A percentile compares a stretch with the other conserved stretches of the same genome.
Evolutionary conservation across 1,140 invertebrate species (phyloP).

Genomic region (Trichomalopsis sarcophagae): DNA sequence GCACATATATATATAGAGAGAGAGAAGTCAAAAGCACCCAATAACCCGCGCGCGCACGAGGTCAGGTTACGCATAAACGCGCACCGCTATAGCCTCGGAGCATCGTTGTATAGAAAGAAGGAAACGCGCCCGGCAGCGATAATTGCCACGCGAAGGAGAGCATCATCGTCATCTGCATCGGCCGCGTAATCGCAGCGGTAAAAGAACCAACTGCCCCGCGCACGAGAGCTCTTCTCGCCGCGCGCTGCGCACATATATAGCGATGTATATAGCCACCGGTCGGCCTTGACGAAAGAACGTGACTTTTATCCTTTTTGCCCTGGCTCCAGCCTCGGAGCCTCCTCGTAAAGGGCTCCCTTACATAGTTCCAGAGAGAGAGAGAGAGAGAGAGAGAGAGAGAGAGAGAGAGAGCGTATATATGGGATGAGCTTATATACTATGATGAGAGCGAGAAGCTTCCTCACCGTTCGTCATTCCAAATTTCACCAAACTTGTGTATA

Average conservation of each 20-base stretch:
- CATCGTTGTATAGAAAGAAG: constrained; percentile 6
- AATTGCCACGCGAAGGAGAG: constrained; percentile 26
- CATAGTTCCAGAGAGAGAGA: not conserved
- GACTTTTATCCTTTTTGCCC: constrained; percentile 53
- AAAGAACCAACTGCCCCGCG: constrained; percentile 9
- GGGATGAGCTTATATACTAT: too few relatives aligned
- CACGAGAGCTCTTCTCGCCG: not conserved
- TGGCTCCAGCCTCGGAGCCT: not conserved
- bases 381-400: not conserved
- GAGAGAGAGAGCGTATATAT: too few relatives aligned
- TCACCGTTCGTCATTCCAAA: too few relatives aligned
- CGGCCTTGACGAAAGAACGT: constrained; percentile 53
- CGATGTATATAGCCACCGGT: constrained; percentile 38
- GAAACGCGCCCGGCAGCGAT: not conserved
- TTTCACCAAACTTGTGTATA: too few relatives aligned
- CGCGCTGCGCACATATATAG: too few relatives aligned
- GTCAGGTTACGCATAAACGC: not conserved
- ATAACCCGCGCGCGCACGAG: too few relatives aligned
- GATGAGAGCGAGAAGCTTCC: too few relatives aligned
- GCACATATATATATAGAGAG: too few relatives aligned
- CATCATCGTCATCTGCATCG: not conserved
- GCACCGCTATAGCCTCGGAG: not conserved
- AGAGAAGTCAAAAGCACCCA: too few relatives aligned
- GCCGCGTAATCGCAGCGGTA: constrained; percentile 40
- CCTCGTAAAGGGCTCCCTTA: constrained; percentile 3